These are phyloP conservation scores for Sardinella longiceps DNA, from an alignment of 2,797 vertebrate genomes.

Conservation along the genomic window DNA sequence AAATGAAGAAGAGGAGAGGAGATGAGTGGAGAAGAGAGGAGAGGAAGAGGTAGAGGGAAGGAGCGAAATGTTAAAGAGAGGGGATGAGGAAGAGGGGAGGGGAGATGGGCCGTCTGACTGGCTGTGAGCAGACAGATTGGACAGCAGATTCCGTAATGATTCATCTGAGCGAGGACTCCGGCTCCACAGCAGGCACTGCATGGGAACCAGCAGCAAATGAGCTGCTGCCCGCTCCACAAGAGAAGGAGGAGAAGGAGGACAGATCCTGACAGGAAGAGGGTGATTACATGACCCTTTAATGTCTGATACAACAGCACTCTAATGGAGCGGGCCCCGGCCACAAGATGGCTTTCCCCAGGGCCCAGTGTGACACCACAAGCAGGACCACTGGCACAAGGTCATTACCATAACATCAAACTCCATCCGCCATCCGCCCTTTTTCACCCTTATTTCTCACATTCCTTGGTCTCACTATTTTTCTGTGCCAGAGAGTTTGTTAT, in stretches of 20 bases:
- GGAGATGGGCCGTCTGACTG: conserved; percentile 35
- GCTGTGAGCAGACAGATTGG: background rate
- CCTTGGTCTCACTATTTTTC: background rate
- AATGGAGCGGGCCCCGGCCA: too few relatives aligned
- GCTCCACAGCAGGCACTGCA: background rate
- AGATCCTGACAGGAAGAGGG: background rate
- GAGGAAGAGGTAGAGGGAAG: conserved; percentile 40
- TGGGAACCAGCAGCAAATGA: conserved; percentile 2
- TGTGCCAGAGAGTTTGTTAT: background rate
- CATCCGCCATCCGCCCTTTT: background rate
- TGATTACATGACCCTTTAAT: conserved; percentile 4
- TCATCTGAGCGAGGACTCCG: background rate
- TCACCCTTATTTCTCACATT: background rate
- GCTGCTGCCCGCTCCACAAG: background rate
- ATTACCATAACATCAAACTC: background rate
- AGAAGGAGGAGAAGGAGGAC: background rate
- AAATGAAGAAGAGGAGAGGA: too few relatives aligned
- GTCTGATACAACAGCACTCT: background rate
- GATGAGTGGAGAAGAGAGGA: conserved; percentile 26
- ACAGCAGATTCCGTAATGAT: conserved; percentile 17
- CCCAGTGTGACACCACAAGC: background rate
- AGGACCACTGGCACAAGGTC: background rate
- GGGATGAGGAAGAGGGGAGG: conserved; percentile 35
- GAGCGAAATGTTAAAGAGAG: too few relatives aligned
- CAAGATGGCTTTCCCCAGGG: background rate